Conservation (phyloP, 2,113 vertebrate genomes). For the Sylvia atricapilla region DNA sequence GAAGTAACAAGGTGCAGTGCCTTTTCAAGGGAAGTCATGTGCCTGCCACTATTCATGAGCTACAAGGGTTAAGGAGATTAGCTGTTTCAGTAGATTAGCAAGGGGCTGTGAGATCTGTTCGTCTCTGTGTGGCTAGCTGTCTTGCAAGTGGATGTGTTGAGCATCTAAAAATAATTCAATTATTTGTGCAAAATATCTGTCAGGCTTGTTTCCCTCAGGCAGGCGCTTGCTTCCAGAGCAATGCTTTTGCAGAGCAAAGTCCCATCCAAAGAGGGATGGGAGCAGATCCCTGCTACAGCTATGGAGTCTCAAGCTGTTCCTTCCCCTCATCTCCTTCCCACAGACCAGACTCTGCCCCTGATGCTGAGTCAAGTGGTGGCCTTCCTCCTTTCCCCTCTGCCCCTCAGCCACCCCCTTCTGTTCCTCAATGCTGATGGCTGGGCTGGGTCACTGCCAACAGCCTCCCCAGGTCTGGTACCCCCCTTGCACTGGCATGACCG, state of each 20-base stretch:
- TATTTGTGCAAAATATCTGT: constrained; percentile 44
- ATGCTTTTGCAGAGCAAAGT: not conserved
- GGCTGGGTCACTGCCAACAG: not conserved
- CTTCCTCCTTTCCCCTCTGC: not conserved
- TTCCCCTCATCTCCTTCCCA: not conserved
- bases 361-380: not conserved
- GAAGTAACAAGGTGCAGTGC: not conserved
- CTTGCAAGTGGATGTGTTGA: constrained; percentile 28
- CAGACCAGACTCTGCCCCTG: not conserved
- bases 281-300: fast-evolving
- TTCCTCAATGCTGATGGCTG: fast-evolving
- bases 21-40: not conserved
- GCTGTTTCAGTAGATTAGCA: constrained; percentile 37
- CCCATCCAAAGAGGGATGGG: not conserved
- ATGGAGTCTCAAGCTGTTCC: fast-evolving
- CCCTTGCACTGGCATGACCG: fast-evolving
- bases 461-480: not conserved
- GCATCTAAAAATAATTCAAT: constrained; percentile 58
- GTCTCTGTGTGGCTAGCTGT: not conserved
- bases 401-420: not conserved
- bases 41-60: not conserved
- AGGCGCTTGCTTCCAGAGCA: not conserved
- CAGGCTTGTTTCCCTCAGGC: constrained; percentile 36
- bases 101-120: not conserved
- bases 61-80: constrained; percentile 37